phyloP scores from a whole-genome alignment of 1,140 invertebrate species.

The Bathynomus jamesi region DNA sequence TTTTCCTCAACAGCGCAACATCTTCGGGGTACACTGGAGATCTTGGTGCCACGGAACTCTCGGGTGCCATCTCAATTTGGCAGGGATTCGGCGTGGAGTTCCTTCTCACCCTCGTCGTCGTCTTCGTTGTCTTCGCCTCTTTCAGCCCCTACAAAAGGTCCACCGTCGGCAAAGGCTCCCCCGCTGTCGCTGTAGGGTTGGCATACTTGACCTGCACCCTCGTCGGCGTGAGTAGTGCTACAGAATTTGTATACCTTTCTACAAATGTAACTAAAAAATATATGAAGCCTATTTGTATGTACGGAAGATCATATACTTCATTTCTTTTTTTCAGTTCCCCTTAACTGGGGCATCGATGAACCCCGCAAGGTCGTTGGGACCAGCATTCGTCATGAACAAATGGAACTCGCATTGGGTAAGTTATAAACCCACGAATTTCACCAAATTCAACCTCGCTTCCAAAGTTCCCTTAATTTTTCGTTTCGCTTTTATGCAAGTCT shows the following conservation, averaged over 20 bases:
- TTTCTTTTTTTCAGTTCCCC: slow-evolving; percentile 40
- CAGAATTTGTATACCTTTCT: slow-evolving; percentile 18
- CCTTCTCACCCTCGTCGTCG: slow-evolving; percentile 70
- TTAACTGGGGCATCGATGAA: slow-evolving; percentile 58
- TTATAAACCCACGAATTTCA: too few species aligned
- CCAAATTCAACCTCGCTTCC: too few species aligned
- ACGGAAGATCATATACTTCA: not conserved
- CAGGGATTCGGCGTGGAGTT: slow-evolving; percentile 74
- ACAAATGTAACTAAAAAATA: slow-evolving; percentile 3
- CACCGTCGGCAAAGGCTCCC: slow-evolving; percentile 10
- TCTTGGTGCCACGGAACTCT: slow-evolving; percentile 53
- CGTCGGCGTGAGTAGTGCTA: slow-evolving; percentile 66
- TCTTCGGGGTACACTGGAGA: slow-evolving; percentile 53
- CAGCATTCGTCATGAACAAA: slow-evolving; percentile 76
- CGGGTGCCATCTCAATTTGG: slow-evolving; percentile 56
- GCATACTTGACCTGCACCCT: slow-evolving; percentile 79
- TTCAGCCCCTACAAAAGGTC: slow-evolving; percentile 45
- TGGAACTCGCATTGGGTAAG: slow-evolving; percentile 83
- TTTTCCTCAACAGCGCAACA: slow-evolving; percentile 41
- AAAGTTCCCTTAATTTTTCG: too few species aligned
- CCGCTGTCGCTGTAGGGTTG: slow-evolving; percentile 56
- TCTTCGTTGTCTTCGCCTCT: slow-evolving; percentile 65
- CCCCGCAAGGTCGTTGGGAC: slow-evolving; percentile 78
- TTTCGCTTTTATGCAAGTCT: too few species aligned
- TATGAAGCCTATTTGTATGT: not conserved